phyloP scores from a whole-genome alignment of 2,797 vertebrate genomes.

The Sebastes wilsoni region DNA sequence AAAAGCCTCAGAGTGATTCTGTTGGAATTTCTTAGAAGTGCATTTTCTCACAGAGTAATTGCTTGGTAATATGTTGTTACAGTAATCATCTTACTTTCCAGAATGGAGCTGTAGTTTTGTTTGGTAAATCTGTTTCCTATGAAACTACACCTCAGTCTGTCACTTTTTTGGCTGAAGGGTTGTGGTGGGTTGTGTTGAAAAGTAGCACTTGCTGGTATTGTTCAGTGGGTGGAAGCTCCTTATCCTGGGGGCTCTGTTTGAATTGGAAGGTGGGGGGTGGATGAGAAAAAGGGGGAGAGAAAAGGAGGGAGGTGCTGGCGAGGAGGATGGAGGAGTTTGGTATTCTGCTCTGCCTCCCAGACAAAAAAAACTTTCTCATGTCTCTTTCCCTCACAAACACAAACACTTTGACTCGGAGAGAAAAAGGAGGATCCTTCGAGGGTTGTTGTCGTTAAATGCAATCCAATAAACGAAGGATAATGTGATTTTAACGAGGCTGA shows the following conservation, averaged over 20 bases:
- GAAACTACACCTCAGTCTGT: not conserved
- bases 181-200: conserved; percentile 19
- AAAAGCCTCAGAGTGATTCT: not conserved
- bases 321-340: conserved; percentile 57
- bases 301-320: conserved; percentile 21
- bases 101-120: conserved; percentile 4
- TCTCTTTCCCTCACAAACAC: conserved; percentile 3
- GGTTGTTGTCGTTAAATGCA: not conserved
- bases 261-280: conserved; percentile 28
- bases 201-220: conserved; percentile 44
- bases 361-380: conserved; percentile 53
- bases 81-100: not conserved
- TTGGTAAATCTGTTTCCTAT: conserved; percentile 19
- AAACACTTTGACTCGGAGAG: conserved; percentile 30
- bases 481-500: not conserved
- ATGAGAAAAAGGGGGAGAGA: conserved; percentile 12
- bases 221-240: conserved; percentile 44
- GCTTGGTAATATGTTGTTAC: not conserved
- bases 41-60: not conserved
- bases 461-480: not conserved
- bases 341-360: conserved; percentile 67
- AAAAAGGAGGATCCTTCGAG: not conserved
- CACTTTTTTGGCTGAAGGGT: not conserved
- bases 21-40: not conserved
- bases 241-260: conserved; percentile 48